Conservation (phyloP, 1,140 invertebrate genomes). For the Reticulitermes speratus region DNA sequence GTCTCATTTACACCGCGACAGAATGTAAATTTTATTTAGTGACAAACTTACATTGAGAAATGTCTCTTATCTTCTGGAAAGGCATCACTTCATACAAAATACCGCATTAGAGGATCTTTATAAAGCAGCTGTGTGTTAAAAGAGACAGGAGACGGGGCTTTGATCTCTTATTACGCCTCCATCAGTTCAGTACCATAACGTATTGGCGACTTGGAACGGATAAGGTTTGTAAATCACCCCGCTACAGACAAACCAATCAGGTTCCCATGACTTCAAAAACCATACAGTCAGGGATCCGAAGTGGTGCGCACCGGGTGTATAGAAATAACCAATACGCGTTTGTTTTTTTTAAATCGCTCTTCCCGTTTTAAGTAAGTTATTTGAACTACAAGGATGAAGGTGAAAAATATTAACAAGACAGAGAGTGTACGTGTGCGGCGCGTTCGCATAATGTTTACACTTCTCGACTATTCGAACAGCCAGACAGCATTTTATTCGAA, state of each 20-base stretch:
- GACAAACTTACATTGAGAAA: no score
- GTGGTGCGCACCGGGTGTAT: neutral
- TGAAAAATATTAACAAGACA: no score
- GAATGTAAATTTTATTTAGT: no score
- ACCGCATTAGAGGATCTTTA: neutral
- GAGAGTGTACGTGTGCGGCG: no score
- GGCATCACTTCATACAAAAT: no score
- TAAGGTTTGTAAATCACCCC: constrained; percentile 6
- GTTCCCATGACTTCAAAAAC: neutral
- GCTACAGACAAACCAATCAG: constrained; percentile 12
- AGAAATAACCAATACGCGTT: neutral
- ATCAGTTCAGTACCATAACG: neutral
- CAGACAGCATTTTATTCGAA: no score
- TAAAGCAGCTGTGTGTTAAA: neutral
- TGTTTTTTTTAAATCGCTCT: neutral
- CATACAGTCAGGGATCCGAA: neutral
- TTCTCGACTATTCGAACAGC: no score
- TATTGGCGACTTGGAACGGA: neutral
- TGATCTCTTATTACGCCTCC: neutral
- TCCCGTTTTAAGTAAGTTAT: no score
- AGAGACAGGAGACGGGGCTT: neutral
- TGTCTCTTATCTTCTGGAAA: neutral
- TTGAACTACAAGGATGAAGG: no score
- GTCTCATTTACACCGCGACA: no score
- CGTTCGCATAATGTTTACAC: no score